Conservation (phyloP, 64 coral and sea anemone species). For the Pachyseris speciosa region DNA sequence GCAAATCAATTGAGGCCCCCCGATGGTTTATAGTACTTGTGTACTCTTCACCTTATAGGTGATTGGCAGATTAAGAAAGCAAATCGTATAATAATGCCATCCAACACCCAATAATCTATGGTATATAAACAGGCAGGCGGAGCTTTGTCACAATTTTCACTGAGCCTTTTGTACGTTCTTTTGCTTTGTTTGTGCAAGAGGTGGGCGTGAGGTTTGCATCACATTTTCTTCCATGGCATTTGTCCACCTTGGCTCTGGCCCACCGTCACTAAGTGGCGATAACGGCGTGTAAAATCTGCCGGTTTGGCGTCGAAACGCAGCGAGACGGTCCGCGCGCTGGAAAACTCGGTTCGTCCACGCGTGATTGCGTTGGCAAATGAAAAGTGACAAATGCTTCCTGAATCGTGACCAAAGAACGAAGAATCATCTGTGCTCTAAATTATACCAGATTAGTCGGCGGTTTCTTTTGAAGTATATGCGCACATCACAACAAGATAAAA, state of each 20-base stretch:
- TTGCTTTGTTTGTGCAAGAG: slow-evolving; percentile 73
- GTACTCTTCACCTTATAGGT: slow-evolving; percentile 83
- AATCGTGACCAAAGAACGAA: slow-evolving; percentile 78
- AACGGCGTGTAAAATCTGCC: slow-evolving; percentile 32
- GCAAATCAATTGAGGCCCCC: slow-evolving; percentile 99
- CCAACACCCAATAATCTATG: slow-evolving; percentile 97
- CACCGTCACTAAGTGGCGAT: background rate
- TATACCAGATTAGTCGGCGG: slow-evolving; percentile 96
- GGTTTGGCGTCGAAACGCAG: slow-evolving; percentile 25
- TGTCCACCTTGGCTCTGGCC: background rate
- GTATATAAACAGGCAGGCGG: slow-evolving; percentile 99
- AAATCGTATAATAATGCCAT: slow-evolving; percentile 99
- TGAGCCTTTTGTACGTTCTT: slow-evolving; percentile 89
- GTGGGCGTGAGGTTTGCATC: slow-evolving; percentile 63
- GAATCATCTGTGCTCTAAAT: slow-evolving; percentile 87
- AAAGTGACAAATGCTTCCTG: slow-evolving; percentile 97
- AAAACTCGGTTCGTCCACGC: slow-evolving; percentile 53
- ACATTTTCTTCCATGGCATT: background rate
- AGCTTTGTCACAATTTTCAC: slow-evolving; percentile 81
- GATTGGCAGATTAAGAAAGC: slow-evolving; percentile 97
- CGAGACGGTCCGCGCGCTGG: slow-evolving; percentile 14
- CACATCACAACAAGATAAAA: slow-evolving; percentile 83
- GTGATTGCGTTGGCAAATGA: slow-evolving; percentile 88
- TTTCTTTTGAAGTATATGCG: slow-evolving; percentile 76
- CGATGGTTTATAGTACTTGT: slow-evolving; percentile 91